Evolutionary conservation across 2,113 vertebrate species (phyloP).

Genomic region (Pomatostomus ruficeps): DNA sequence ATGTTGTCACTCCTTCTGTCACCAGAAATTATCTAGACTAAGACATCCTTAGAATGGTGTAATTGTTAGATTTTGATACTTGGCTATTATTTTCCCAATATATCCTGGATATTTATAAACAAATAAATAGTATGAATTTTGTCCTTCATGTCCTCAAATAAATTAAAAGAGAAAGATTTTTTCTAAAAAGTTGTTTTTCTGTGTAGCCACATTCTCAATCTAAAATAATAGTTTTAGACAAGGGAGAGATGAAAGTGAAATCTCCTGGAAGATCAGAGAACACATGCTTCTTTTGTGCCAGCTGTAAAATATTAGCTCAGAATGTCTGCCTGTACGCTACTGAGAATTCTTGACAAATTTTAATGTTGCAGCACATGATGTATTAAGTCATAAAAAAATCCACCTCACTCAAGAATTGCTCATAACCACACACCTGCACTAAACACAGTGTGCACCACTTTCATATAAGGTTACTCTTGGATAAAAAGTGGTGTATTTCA

Average conservation of each 20-base stretch:
- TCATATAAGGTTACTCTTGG: not conserved
- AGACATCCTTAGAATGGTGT: not conserved
- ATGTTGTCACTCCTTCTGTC: not conserved
- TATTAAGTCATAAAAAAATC: not conserved
- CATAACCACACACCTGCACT: not conserved
- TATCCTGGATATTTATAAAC: not conserved
- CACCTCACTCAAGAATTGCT: not conserved
- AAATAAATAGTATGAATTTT: not conserved
- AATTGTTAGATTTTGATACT: not conserved
- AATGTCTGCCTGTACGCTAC: not conserved
- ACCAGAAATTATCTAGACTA: not conserved
- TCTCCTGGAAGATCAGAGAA: not conserved
- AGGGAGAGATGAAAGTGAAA: not conserved
- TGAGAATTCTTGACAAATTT: not conserved
- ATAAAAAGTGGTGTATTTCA: not conserved
- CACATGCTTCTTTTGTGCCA: not conserved
- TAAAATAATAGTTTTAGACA: not conserved
- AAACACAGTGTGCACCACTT: not conserved
- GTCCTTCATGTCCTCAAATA: not conserved
- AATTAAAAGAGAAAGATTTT: not conserved
- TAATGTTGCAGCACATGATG: not conserved
- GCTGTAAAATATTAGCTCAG: not conserved
- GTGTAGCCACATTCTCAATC: not conserved
- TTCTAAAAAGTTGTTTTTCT: not conserved
- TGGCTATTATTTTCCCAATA: not conserved